These are phyloP conservation scores for Trachelus troglodyta DNA, from an alignment of 2,888 invertebrate species.

Conservation along the genomic window DNA sequence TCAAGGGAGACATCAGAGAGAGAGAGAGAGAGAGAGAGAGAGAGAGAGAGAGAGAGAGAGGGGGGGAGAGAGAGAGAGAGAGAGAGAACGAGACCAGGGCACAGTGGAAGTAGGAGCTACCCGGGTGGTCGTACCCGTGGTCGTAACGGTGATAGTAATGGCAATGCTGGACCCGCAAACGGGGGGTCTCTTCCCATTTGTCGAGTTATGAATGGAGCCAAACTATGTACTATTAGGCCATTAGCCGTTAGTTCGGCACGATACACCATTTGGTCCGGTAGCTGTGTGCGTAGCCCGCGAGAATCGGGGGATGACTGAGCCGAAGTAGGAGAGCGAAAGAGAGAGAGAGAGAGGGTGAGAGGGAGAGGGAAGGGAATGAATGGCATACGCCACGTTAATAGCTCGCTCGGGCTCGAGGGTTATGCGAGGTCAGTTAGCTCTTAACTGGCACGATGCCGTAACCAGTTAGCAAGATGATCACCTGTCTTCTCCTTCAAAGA, in stretches of 20 bases:
- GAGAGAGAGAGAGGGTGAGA: background rate
- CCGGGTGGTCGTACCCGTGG: constrained; percentile 1
- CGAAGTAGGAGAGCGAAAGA: background rate
- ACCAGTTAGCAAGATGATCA: constrained; percentile 5
- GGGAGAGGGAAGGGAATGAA: constrained; percentile 33
- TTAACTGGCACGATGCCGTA: constrained; percentile 12
- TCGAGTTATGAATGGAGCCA: constrained; percentile 24
- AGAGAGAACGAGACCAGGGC: background rate
- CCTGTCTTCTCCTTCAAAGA: background rate
- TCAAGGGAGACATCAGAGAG: constrained; percentile 2
- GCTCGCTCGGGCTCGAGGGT: constrained; percentile 28
- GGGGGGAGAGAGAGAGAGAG: background rate
- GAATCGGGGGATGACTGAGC: constrained; percentile 6
- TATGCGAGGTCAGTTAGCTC: constrained; percentile 36
- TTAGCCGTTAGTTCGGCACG: constrained; percentile 19
- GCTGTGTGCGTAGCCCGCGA: constrained; percentile 9
- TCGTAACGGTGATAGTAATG: constrained; percentile 1
- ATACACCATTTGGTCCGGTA: constrained; percentile 18
- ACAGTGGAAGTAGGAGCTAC: background rate
- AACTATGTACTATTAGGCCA: constrained; percentile 23
- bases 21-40: background rate
- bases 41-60: background rate
- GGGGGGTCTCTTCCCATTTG: constrained; percentile 7
- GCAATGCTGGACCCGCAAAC: constrained; percentile 2
- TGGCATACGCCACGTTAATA: constrained; percentile 47